Base-by-base conservation (phyloP, 2,888 invertebrate genomes). In the Lepidochitona cinerea region DNA sequence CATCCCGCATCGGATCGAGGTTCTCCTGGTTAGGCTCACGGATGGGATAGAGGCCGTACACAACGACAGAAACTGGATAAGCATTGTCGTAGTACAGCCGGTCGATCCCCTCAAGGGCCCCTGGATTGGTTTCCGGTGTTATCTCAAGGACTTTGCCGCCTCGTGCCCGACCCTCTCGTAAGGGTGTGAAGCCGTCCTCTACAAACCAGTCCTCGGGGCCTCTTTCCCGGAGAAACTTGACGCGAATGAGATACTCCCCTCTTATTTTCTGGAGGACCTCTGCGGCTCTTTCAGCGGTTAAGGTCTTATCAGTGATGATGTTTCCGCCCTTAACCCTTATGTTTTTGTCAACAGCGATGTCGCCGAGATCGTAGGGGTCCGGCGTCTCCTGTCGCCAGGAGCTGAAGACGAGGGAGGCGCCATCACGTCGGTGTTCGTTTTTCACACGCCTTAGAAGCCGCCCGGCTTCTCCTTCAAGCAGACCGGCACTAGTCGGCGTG, bases 1-100 rank as follows among this genome's bases (percentile, higher is more conserved):
- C 73, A 37, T 54, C 72, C 32, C 72, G 7, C 59, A 72, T 29
- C 1, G 72, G 68, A 32, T 67, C 68, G 7, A 73, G 52, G 69
- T 75, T 73, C 14, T 32, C 70, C 4, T 33, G 37, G 65, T 9
- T 18, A 70, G 71, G 53, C 37, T 18, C 33, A 49, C 54, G 12
- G 54, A 54, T 23, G 54, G 54, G 54, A 54, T 54, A 54, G 54
- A 54, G 26, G n/a, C 12, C 72, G 36, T 68, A 72, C 6, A 72
- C 53, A 23, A 72, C 72, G 4, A 53, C 52, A n/a, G 23, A 53
- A 33, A 68, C 68, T 2, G 72, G 72, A 29, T 72, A 72, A n/a
- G 35, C 32, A 23, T 49, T 69, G 26, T 49, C 6, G 67, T 68
- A 54, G 23, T 18, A 23, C 12, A 54, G n/a, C n/a, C n/a, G 7